Evolutionary conservation across 2,797 vertebrate species (phyloP), one percentile per base, ranked within the genome.

Genomic region (Spheniscus humboldti): DNA sequence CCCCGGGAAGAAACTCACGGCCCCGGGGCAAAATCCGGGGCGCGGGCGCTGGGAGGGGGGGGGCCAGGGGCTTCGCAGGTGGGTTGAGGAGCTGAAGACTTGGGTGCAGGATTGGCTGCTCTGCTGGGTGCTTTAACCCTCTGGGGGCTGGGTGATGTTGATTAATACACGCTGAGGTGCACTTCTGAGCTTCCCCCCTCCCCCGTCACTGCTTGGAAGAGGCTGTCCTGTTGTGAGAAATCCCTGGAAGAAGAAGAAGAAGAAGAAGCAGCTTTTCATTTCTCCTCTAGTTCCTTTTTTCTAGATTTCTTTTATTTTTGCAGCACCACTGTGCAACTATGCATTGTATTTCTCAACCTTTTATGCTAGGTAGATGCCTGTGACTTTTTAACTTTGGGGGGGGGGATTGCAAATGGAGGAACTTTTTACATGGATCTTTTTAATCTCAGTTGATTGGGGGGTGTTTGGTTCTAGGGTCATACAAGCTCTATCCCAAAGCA

Each of bases 401-500:
- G 97, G 97, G 97, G 97, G 90, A 73, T 97, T 97, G 97, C 98
- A 97, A 98, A 98, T 97, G 98, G 98, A 98, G 98, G 98, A 98
- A 98, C 98, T 98, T 98, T 98, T 98, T 98, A 98, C 98, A 98
- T 97, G 97, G 96, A 98, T 97, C 98, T 98, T 98, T 98, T 98
- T 98, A 98, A 98, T 98, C 98, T 98, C 98, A 98, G 98, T 98
- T 98, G 97, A 97, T 96, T 94, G 97, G 98, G 97, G 98, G 98
- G 98, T 97, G 97, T 98, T 98, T 98, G 98, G 98, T 99, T 98
- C 98, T 98, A 98, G 98, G 99, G 98, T 98, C 98, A 99, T 98
- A 98, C 99, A 98, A 99, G 99, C 99, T 99, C 99, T 99, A 99
- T 99, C 99, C 99, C 99, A 99, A 99, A 99, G 99, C 99, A 99